Conservation (phyloP, 2,113 vertebrate genomes). For the Leucopternis melanops region DNA sequence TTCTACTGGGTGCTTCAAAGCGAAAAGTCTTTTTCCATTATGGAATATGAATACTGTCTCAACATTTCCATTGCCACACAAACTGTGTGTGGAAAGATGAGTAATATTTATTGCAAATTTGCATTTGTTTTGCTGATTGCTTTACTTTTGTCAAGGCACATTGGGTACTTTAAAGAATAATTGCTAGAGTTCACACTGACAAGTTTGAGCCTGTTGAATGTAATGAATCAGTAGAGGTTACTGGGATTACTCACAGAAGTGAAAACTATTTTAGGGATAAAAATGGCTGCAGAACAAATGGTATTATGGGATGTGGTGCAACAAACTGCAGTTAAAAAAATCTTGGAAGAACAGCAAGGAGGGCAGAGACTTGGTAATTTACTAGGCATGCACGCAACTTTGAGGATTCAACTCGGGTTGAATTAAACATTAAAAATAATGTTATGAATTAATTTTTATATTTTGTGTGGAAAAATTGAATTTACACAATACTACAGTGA, state of each 20-base stretch:
- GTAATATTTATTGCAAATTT: background rate
- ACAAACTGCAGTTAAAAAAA: background rate
- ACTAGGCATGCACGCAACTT: background rate
- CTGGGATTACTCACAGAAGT: background rate
- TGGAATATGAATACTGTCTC: background rate
- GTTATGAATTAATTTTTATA: background rate
- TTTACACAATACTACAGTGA: background rate
- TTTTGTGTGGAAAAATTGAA: background rate
- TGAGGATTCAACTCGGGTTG: background rate
- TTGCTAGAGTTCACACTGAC: background rate
- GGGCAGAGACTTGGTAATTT: background rate
- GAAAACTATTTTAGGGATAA: background rate
- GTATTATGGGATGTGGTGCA: background rate
- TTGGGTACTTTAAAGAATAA: background rate
- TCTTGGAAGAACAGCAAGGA: background rate
- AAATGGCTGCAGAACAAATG: background rate
- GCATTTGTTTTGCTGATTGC: conserved; percentile 16
- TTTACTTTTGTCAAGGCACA: conserved; percentile 46
- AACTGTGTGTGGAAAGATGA: background rate
- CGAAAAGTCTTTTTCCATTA: background rate
- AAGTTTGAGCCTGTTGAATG: background rate
- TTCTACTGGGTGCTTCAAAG: background rate
- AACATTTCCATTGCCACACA: background rate
- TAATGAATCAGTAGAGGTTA: background rate
- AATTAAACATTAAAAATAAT: background rate